Conservation (phyloP, 2,888 invertebrate species). For the Coleophora deauratella region DNA sequence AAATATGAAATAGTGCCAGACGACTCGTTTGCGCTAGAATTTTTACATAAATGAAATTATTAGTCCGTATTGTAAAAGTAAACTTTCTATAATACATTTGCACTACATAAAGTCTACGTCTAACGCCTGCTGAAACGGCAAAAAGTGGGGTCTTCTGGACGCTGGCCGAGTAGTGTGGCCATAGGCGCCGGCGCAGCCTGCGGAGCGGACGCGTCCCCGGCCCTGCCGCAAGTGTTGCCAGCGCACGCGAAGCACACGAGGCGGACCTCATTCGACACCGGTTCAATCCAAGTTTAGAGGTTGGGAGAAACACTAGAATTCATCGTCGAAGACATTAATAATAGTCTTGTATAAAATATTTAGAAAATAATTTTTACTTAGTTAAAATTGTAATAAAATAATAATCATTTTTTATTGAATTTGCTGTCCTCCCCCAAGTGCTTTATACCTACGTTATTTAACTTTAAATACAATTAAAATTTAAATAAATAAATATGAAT, state of each 20-base stretch:
- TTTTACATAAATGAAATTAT: constrained; percentile 71
- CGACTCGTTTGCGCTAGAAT: constrained; percentile 70
- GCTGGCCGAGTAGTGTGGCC: constrained; percentile 80
- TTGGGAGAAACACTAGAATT: constrained; percentile 64
- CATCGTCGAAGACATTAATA: constrained; percentile 68
- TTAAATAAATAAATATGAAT: constrained; percentile 56
- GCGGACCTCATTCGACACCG: constrained; percentile 32
- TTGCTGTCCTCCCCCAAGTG: constrained; percentile 76
- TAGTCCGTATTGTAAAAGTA: constrained; percentile 68
- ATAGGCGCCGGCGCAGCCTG: constrained; percentile 15
- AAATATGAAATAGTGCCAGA: constrained; percentile 69
- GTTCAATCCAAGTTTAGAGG: constrained; percentile 58
- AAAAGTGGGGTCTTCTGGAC: constrained; percentile 11
- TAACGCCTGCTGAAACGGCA: constrained; percentile 46
- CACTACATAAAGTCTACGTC: constrained; percentile 62
- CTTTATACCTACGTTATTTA: constrained; percentile 75
- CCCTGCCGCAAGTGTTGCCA: too few relatives aligned
- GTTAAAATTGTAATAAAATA: constrained; percentile 70
- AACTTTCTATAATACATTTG: constrained; percentile 70
- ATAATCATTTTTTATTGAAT: constrained; percentile 74
- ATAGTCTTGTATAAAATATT: constrained; percentile 73
- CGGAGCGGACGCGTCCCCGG: constrained; percentile 15
- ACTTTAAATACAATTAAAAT: constrained; percentile 69
- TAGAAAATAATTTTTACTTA: constrained; percentile 74
- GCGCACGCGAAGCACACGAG: constrained; percentile 6